phyloP scores from a whole-genome alignment of 1,140 invertebrate species.

The Venturia canescens region DNA sequence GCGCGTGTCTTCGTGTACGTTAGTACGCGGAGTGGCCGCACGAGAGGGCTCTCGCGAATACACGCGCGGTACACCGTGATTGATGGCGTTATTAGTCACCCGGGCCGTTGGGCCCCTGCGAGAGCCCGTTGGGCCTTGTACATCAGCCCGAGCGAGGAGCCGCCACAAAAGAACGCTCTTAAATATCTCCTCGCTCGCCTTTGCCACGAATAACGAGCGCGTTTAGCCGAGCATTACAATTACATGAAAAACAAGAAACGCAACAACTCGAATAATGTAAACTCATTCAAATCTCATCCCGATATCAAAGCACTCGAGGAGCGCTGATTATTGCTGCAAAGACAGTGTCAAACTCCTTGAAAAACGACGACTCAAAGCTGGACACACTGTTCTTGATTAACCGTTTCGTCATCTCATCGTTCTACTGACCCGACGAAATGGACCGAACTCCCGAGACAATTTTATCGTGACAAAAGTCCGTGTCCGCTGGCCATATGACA shows the following conservation, averaged over 20 bases:
- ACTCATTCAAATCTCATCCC: not conserved
- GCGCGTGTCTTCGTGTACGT: not conserved
- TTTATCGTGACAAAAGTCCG: too few species aligned
- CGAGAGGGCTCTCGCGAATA: slow-evolving; percentile 14
- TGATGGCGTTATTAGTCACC: slow-evolving; percentile 65
- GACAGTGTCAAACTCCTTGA: not conserved
- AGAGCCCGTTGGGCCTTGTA: slow-evolving; percentile 45
- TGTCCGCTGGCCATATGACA: too few species aligned
- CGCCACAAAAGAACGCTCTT: slow-evolving; percentile 17
- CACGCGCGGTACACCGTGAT: slow-evolving; percentile 50
- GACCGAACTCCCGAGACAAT: too few species aligned
- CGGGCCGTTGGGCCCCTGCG: slow-evolving; percentile 38
- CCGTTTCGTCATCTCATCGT: too few species aligned
- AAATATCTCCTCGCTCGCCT: slow-evolving; percentile 6
- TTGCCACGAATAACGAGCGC: slow-evolving; percentile 44
- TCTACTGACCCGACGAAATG: too few species aligned
- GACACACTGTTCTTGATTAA: too few species aligned
- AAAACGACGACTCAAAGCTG: not conserved
- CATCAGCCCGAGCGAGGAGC: slow-evolving; percentile 7
- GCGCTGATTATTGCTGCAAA: not conserved
- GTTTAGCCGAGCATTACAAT: slow-evolving; percentile 45
- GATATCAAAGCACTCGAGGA: not conserved
- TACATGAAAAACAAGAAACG: slow-evolving; percentile 13
- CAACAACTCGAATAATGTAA: not conserved
- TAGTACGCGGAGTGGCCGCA: slow-evolving; percentile 55